These are phyloP conservation scores for Elysia crispata DNA, from an alignment of 2,888 invertebrate species.

Conservation along the genomic window DNA sequence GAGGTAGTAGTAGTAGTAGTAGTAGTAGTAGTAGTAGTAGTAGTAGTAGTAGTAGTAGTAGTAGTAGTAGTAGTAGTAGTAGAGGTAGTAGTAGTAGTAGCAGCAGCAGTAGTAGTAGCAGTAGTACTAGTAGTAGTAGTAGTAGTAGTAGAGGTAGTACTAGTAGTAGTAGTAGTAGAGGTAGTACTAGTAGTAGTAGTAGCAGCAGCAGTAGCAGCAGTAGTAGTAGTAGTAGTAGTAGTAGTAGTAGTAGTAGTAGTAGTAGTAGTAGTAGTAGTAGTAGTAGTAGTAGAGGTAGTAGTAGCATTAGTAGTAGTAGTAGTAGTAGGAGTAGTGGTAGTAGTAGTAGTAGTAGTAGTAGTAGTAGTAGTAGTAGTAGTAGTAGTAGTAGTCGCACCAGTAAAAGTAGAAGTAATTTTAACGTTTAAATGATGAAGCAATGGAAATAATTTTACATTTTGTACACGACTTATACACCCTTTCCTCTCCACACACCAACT, in stretches of 20 bases:
- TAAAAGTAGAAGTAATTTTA: not conserved
- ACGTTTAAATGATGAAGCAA: no score
- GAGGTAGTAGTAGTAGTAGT: no score
- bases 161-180: slow-evolving; percentile 10
- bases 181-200: slow-evolving; percentile 14
- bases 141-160: slow-evolving; percentile 1
- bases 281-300: not conserved
- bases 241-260: slow-evolving; percentile 19
- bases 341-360: not conserved
- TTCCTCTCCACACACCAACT: no score
- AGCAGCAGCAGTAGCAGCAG: not conserved
- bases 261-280: slow-evolving; percentile 19
- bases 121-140: not conserved
- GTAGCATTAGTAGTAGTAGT: no score
- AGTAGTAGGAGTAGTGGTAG: not conserved
- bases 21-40: not conserved
- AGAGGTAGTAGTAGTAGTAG: not conserved
- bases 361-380: not conserved
- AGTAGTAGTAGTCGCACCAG: not conserved
- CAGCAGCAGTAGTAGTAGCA: no score
- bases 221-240: slow-evolving; percentile 19
- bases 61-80: not conserved
- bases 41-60: not conserved
- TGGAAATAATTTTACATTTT: no score
- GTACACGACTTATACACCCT: no score